Base-by-base conservation (phyloP, 1,140 invertebrate genomes). In the Pseudomyrmex concolor region DNA sequence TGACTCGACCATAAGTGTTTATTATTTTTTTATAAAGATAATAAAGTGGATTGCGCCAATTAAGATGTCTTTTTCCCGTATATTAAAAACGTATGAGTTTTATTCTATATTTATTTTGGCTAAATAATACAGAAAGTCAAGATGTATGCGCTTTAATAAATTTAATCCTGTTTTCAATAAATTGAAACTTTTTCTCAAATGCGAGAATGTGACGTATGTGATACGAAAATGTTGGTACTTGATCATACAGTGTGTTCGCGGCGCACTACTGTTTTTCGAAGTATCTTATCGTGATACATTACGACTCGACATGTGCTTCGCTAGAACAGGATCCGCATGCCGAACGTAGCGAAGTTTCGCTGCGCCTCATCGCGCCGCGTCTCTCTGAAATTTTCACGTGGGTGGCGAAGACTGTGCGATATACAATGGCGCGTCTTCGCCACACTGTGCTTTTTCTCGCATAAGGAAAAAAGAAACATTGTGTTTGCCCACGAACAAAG, bases 381-480 rank as follows among this genome's bases (percentile, higher is more conserved):
- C 19, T 72, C 25, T 83, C 57, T 63, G 59, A 86, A 71, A 74
- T 87, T 43, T 55, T 80, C 60, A 70, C 76, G 86, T 88, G 83
- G 86, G 86, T 72, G 83, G 64, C 13, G 57, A 84, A 87, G 70
- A 88, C 71, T 74, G 82, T 34, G 34, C 68, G 62, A 63, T 48
- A 81, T 66, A 87, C 83, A 87, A 88, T 88, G 83, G 77, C 8
- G 71, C 70, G 83, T 85, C 74, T 84, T 64, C 80, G 62, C 85
- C 86, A 25, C 43, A 68, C 62, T 7, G 10, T 80, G 82, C 62
- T 45, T 64, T 51, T 59, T 54, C 70, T 84, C 60, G 19, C 66
- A 59, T 84, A 57, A 81, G 83, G 17, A 19, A 57, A 64, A 88
- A 88, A 85, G 74, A 88, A 89, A 54, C 57, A 70, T 86, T 73